Base-by-base conservation (phyloP, 2,113 vertebrate genomes). In the Brachyistius frenatus region DNA sequence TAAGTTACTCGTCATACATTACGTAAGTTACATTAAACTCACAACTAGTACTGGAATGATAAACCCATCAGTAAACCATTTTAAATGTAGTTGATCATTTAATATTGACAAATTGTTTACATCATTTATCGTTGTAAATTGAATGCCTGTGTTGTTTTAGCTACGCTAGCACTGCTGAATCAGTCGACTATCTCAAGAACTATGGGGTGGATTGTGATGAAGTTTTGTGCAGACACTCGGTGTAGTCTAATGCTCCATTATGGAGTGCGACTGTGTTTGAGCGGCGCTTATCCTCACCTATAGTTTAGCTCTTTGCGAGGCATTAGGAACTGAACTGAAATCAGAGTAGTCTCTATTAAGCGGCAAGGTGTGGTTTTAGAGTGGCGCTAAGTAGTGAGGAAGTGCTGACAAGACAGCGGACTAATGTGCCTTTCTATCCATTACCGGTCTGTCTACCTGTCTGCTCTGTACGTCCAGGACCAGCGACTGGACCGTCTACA, bases 351-450 rank as follows among this genome's bases (percentile, higher is more conserved):
- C 85, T 92, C 90, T 89, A 93, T 94, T 91, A 92, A 83, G 86
- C 35, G 3, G 61, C 54, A 69, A 94, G 91, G 90, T 92, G 88
- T 88, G 90, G 90, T 82, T 92, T 94, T 85, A 91, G 78, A 92
- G 93, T 92, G 91, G 81, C 86, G 76, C 88, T 90, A 93, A 92
- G 88, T 90, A 86, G 80, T 78, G 71, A 74, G 81, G 81, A 91
- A 94, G 86, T 93, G 91, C 92, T 91, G 88, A 92, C 82, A 85
- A 90, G 80, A 89, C 49, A 60, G 52, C 47, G 74, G 78, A 86
- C 83, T 94, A 93, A 93, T 94, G 90, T 82, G 66, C 73, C 86
- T 83, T 86, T 89, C 74, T 76, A 73, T 89, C 93, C 90, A 93
- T 93, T 93, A 92, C 81, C 66, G 77, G 79, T 53, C 81, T 58